These are phyloP conservation scores for Charina bottae DNA, from an alignment of 2,113 vertebrate species.

Conservation along the genomic window DNA sequence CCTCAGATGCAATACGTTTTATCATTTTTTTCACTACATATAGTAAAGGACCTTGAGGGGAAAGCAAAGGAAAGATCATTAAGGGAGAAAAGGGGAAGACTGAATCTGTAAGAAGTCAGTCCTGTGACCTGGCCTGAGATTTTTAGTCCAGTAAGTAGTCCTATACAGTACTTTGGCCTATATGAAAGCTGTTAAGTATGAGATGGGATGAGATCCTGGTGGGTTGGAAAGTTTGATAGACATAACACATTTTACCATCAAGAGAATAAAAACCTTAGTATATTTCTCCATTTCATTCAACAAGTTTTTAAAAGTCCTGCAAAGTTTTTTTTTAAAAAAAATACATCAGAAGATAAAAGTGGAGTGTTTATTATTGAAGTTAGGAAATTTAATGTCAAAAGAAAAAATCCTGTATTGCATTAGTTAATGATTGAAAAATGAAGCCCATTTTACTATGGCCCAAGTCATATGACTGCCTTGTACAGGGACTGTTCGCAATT, in stretches of 20 bases:
- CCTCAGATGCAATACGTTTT: slow-evolving; percentile 36
- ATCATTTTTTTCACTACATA: neutral
- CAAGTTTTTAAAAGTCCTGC: neutral
- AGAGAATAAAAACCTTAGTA: neutral
- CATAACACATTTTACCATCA: neutral
- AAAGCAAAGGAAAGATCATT: neutral
- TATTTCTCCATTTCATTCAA: neutral
- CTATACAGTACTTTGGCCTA: neutral
- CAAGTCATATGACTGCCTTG: neutral
- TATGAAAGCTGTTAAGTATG: neutral
- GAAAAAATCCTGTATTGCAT: neutral
- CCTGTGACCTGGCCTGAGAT: neutral
- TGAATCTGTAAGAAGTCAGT: neutral
- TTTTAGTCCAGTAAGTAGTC: neutral
- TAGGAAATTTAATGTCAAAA: neutral
- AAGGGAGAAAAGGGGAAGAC: too few species aligned
- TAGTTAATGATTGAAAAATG: neutral
- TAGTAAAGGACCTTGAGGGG: neutral
- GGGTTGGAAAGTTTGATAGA: neutral
- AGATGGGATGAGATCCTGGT: neutral
- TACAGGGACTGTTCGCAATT: neutral
- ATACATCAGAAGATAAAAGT: neutral
- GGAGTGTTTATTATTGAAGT: neutral
- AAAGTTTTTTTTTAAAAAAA: neutral
- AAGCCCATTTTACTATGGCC: neutral